These are phyloP conservation scores for Hylyphantes graminicola DNA, from an alignment of 1,140 invertebrate genomes.

Conservation along the genomic window DNA sequence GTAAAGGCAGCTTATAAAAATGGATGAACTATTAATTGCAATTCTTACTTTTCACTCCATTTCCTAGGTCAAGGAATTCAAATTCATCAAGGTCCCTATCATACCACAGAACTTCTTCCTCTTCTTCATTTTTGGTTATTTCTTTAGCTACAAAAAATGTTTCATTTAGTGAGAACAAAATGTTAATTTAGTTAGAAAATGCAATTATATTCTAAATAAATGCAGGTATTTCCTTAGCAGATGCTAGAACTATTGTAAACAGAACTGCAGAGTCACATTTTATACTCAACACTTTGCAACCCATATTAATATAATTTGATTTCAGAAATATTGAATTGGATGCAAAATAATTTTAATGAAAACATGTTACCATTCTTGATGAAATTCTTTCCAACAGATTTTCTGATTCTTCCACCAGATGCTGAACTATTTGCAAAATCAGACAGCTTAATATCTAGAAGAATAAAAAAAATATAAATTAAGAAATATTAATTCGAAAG, in stretches of 20 bases:
- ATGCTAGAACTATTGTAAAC: no score
- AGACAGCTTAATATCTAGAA: conserved; percentile 76
- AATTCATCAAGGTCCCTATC: conserved; percentile 72
- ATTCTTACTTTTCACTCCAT: conserved; percentile 36
- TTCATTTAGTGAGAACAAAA: not conserved
- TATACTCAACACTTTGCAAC: not conserved
- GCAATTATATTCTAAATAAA: not conserved
- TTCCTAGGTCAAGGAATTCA: conserved; percentile 63
- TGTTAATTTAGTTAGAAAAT: no score
- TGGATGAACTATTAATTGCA: not conserved
- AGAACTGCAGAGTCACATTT: not conserved
- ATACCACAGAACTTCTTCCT: conserved; percentile 71
- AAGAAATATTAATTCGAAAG: not conserved
- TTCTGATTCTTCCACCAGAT: conserved; percentile 70
- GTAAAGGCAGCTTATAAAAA: no score
- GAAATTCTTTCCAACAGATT: conserved; percentile 68
- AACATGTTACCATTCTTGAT: conserved; percentile 64
- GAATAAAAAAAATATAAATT: conserved; percentile 49
- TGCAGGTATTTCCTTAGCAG: not conserved
- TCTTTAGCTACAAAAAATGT: conserved; percentile 12
- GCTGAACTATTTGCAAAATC: conserved; percentile 74
- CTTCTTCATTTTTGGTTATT: conserved; percentile 33
- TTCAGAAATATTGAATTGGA: not conserved
- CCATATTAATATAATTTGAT: not conserved
- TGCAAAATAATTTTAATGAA: not conserved